phyloP scores from a whole-genome alignment of 1,140 invertebrate genomes.

The Drosophila guanche region DNA sequence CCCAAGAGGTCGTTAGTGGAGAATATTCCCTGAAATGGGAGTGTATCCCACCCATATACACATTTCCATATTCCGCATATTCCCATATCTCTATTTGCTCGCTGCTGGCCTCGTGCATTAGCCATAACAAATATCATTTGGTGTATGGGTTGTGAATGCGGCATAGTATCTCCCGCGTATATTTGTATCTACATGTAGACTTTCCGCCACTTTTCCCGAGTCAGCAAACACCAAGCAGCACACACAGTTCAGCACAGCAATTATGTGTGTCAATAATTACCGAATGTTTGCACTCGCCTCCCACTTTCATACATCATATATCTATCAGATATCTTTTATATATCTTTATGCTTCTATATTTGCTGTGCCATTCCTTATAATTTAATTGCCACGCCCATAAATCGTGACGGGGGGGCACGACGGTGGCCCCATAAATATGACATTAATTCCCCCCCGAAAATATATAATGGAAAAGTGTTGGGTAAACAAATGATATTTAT shows the following conservation, averaged over 20 bases:
- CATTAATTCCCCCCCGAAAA: conserved; percentile 13
- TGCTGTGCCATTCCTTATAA: conserved; percentile 17
- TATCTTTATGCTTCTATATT: neutral
- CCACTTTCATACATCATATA: neutral
- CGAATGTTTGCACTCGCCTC: conserved; percentile 24
- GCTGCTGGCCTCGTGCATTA: too few species aligned
- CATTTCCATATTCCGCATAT: neutral
- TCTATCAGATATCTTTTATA: conserved; percentile 3
- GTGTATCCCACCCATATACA: too few species aligned
- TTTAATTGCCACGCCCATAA: conserved; percentile 26
- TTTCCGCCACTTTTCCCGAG: conserved; percentile 21
- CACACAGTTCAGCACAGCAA: conserved; percentile 1
- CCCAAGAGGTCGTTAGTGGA: conserved; percentile 38
- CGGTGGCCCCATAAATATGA: conserved; percentile 7
- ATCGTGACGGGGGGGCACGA: neutral
- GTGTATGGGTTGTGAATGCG: neutral
- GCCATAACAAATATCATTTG: conserved; percentile 21
- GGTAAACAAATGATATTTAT: neutral
- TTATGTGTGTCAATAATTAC: conserved; percentile 54
- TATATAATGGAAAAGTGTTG: neutral
- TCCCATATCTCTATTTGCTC: neutral
- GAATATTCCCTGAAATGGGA: too few species aligned
- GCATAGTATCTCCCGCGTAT: neutral
- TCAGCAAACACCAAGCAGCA: conserved; percentile 1
- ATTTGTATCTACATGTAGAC: neutral